Percentiles rank a stretch among this genome's conserved stretches.
These are phyloP conservation scores for Melipona quadrifasciata DNA, from an alignment of 1,140 invertebrate species.

Conservation along the genomic window DNA sequence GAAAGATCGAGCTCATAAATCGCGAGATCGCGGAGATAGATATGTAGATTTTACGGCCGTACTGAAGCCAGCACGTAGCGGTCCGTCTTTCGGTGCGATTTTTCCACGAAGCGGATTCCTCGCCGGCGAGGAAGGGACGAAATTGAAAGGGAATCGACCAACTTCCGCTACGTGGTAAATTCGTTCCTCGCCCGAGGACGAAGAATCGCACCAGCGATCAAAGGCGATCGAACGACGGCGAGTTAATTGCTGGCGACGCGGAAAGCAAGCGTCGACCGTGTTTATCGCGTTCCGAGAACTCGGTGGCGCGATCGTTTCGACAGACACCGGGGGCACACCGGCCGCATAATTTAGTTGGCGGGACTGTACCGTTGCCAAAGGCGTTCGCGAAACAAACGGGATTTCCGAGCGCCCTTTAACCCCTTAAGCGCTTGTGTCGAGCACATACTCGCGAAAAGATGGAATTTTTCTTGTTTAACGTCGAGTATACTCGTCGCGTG, in stretches of 20 bases:
- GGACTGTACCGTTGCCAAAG: conserved; percentile 15
- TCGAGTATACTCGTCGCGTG: too few relatives aligned
- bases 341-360: conserved; percentile 22
- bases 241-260: not conserved
- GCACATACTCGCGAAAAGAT: too few relatives aligned
- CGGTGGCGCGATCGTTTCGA: not conserved
- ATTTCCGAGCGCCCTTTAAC: not conserved
- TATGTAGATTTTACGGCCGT: conserved; percentile 33
- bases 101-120: not conserved
- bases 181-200: conserved; percentile 22
- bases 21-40: conserved; percentile 29
- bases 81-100: conserved; percentile 3
- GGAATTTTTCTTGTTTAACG: too few relatives aligned
- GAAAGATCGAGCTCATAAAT: conserved; percentile 42
- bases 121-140: not conserved
- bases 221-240: not conserved
- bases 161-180: not conserved
- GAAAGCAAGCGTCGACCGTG: conserved; percentile 1
- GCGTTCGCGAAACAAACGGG: conserved; percentile 12
- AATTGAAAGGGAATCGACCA: conserved; percentile 48
- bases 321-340: not conserved
- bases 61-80: conserved; percentile 4
- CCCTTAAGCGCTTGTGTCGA: too few relatives aligned
- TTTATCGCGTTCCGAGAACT: conserved; percentile 1
- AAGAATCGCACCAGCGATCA: not conserved